Percentiles rank a stretch among this genome's conserved stretches.
phyloP scores from a whole-genome alignment of 2,113 vertebrate genomes.

The Raja brachyura region DNA sequence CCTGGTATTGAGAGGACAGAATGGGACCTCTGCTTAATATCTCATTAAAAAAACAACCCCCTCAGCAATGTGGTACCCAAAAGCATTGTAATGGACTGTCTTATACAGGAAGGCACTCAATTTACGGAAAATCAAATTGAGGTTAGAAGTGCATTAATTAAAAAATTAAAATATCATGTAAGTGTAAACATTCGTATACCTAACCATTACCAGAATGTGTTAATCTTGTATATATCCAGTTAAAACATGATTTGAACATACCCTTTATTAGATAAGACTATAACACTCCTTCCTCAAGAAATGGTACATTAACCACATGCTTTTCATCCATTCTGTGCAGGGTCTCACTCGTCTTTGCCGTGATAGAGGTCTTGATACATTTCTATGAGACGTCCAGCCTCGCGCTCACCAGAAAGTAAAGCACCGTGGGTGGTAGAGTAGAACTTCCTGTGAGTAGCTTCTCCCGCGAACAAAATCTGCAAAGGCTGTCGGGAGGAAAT shows the following conservation, averaged over 20 bases:
- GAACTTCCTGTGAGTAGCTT: conserved; percentile 97
- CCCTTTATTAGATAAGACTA: conserved; percentile 58
- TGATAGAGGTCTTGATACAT: conserved; percentile 89
- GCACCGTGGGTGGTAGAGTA: conserved; percentile 99
- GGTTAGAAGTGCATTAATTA: conserved; percentile 52
- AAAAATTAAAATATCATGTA: conserved; percentile 52
- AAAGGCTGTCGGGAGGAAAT: conserved; percentile 62
- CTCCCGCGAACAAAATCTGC: conserved; percentile 96
- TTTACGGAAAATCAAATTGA: conserved; percentile 3
- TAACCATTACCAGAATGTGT: conserved; percentile 54
- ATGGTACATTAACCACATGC: conserved; percentile 50
- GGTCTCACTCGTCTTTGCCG: conserved; percentile 63
- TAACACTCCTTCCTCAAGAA: conserved; percentile 58
- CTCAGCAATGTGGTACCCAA: background rate
- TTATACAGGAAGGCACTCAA: conserved; percentile 11
- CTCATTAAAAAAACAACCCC: background rate
- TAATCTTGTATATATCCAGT: conserved; percentile 56
- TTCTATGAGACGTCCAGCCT: conserved; percentile 81
- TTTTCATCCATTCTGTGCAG: conserved; percentile 41
- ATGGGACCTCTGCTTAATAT: background rate
- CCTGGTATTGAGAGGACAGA: background rate
- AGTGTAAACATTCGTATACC: conserved; percentile 53
- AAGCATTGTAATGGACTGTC: background rate
- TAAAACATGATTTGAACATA: conserved; percentile 63
- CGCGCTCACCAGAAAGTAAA: conserved; percentile 94